These are phyloP conservation scores for Zingel zingel DNA, from an alignment of 2,113 vertebrate genomes.

Conservation along the genomic window DNA sequence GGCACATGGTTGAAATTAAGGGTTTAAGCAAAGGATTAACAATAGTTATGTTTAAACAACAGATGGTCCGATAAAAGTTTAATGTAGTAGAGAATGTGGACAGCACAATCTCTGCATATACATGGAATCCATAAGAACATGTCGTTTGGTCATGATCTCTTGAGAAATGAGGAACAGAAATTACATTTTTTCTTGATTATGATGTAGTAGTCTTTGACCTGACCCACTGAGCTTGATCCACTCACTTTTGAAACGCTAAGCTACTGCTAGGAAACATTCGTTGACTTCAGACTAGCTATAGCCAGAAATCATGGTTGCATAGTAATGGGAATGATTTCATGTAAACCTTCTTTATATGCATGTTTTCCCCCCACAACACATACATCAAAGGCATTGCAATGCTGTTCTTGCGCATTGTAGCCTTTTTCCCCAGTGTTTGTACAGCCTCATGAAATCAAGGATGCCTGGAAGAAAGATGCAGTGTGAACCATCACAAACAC, in stretches of 20 bases:
- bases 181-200: not conserved
- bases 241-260: not conserved
- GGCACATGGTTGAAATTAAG: not conserved
- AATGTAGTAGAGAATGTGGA: not conserved
- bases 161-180: not conserved
- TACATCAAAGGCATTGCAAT: not conserved
- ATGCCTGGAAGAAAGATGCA: conserved; percentile 8
- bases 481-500: not conserved
- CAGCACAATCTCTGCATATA: too few species aligned
- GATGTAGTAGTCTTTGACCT: conserved; percentile 5
- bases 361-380: not conserved
- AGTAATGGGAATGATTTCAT: not conserved
- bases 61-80: not conserved
- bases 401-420: not conserved
- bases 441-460: conserved; percentile 19
- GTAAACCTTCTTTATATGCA: not conserved
- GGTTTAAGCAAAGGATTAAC: conserved; percentile 6
- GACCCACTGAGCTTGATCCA: not conserved
- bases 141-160: not conserved
- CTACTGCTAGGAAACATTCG: not conserved
- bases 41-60: not conserved
- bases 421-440: not conserved
- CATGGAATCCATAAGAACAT: not conserved
- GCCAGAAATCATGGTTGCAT: not conserved
- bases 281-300: not conserved